These are phyloP conservation scores for Strigops habroptila DNA, from an alignment of 2,113 vertebrate species.

Conservation along the genomic window DNA sequence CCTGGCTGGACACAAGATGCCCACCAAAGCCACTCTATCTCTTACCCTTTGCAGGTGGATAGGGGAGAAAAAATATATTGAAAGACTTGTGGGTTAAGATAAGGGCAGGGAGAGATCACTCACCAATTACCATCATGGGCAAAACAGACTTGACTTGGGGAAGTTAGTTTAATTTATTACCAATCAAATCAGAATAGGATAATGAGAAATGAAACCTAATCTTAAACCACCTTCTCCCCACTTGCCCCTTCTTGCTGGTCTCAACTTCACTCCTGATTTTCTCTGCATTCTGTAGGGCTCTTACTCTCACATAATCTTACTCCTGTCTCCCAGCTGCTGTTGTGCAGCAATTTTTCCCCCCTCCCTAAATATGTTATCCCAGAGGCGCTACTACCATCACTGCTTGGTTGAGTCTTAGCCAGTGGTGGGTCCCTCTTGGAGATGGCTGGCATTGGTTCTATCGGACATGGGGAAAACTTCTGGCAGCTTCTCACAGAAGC, in stretches of 20 bases:
- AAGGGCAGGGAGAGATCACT: background rate
- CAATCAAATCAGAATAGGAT: background rate
- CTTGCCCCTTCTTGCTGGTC: background rate
- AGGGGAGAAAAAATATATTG: background rate
- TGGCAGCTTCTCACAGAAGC: background rate
- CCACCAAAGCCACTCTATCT: background rate
- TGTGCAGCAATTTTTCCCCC: background rate
- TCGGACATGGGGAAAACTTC: background rate
- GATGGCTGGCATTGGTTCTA: rapidly evolving
- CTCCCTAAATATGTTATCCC: background rate
- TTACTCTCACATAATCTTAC: background rate
- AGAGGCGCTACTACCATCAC: rapidly evolving
- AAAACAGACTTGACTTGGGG: background rate
- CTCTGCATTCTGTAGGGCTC: background rate
- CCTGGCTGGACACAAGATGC: background rate
- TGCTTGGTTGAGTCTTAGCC: background rate
- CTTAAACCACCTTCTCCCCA: background rate
- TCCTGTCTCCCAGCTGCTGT: background rate
- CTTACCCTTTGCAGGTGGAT: background rate
- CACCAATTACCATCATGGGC: background rate
- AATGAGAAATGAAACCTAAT: background rate
- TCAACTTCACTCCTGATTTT: background rate
- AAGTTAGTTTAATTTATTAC: background rate
- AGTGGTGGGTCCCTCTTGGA: rapidly evolving
- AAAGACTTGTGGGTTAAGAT: background rate